Percentiles rank a stretch among this genome's conserved stretches.
Evolutionary conservation across 1,140 invertebrate genomes (phyloP).

Genomic region (Pachypeltis micranthus): DNA sequence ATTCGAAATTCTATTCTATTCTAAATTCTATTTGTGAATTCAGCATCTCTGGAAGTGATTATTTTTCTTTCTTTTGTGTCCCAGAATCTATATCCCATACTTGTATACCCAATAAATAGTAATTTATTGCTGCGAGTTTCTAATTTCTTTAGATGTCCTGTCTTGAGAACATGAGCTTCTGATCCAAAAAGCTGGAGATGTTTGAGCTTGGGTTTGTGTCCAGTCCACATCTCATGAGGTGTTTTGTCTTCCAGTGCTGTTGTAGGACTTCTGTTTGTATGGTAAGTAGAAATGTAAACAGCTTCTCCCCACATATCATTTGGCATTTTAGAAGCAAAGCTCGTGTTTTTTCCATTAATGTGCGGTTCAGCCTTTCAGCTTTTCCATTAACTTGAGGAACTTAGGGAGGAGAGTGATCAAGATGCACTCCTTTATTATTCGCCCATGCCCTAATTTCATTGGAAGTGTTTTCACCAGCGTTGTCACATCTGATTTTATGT

Average conservation of each 20-base stretch:
- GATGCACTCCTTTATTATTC: too few species aligned
- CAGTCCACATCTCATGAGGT: too few species aligned
- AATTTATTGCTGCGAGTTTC: not conserved
- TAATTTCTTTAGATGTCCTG: conserved; percentile 2
- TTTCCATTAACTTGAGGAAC: not conserved
- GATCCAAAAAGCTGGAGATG: too few species aligned
- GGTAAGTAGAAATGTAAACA: not conserved
- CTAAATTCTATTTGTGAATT: not conserved
- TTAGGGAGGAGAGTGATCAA: not conserved
- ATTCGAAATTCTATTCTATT: too few species aligned
- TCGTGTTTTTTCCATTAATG: not conserved
- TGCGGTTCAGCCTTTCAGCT: not conserved
- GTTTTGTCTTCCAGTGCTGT: not conserved
- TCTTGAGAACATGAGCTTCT: not conserved
- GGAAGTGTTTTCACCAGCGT: too few species aligned
- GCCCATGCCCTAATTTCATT: too few species aligned
- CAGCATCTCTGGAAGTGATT: not conserved
- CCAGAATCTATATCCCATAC: not conserved
- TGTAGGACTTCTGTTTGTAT: not conserved
- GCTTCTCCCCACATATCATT: conserved; percentile 15
- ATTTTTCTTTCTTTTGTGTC: not conserved
- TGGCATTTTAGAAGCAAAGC: not conserved
- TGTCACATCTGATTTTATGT: too few species aligned
- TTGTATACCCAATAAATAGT: not conserved
- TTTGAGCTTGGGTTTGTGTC: not conserved